Evolutionary conservation across 2,888 invertebrate species (phyloP), one percentile per base, ranked within the genome.

Genomic region (Marronus borbonicus): DNA sequence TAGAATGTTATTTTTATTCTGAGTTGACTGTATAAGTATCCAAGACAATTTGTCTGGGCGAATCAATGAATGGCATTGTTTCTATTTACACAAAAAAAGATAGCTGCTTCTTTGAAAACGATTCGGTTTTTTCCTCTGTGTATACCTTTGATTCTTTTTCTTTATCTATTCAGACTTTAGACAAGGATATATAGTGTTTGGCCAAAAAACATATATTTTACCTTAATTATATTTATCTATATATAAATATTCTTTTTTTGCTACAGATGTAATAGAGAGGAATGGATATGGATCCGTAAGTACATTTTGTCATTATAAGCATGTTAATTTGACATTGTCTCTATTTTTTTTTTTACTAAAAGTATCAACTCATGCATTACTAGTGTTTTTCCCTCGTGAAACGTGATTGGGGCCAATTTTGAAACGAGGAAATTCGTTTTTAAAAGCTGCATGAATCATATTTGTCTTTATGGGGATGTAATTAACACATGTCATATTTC

Each of bases 401-500:
- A 55, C 14, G 55, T 55, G 55, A 50, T n/a, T 50, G 14, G n/a
- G n/a, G 50, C 10, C 3, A 14, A 8, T 24, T 49, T 69, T 17
- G 1, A 69, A 31, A 36, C 52, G 24, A n/a, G 58, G 14, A 52
- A 52, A 58, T 58, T 52, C 36, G 17, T 28, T 28, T 49, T 69
- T 52, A 39, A 20, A 69, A 44, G 50, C 14, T 17, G 20, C 17
- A 68, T 68, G 24, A 50, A 68, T 44, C 50, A 58, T 50, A 31
- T 72, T 72, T 55, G n/a, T 55, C 24, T 50, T 69, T 10, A 14
- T 17, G 49, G 44, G 7, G 31, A 62, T 36, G 17, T 60, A 62
- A 74, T 60, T 58, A 24, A 60, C 60, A 60, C 62, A 36, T 74
- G 74, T 39, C 49, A 8, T 62, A 44, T 74, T 74, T 44, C 74